phyloP scores from a whole-genome alignment of 2,888 invertebrate genomes.

The Dendrolimus houi region DNA sequence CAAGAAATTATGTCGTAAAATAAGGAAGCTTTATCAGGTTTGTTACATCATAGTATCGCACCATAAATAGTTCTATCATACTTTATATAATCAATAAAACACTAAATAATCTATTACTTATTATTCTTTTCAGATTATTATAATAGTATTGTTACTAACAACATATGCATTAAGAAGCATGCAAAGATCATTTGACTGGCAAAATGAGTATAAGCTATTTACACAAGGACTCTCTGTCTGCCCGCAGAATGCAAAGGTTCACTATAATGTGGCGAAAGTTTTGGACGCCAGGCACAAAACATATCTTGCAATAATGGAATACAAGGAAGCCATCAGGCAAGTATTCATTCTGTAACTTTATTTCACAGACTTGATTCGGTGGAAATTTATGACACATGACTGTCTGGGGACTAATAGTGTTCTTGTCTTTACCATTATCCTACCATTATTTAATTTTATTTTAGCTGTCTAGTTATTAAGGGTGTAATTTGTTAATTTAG shows the following conservation, averaged over 20 bases:
- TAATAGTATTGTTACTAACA: constrained; percentile 29
- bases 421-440: no score
- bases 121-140: constrained; percentile 18
- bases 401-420: no score
- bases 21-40: constrained; percentile 2
- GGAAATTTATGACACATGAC: no score
- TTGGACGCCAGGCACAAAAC: constrained; percentile 84
- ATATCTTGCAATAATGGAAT: constrained; percentile 84
- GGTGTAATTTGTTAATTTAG: no score
- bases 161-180: constrained; percentile 61
- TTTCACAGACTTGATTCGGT: no score
- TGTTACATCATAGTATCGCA: background rate
- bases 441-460: no score
- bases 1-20: constrained; percentile 28
- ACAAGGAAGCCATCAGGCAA: constrained; percentile 84
- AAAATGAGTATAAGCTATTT: constrained; percentile 86
- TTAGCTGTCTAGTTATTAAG: no score
- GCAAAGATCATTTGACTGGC: constrained; percentile 87
- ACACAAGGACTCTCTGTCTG: constrained; percentile 89
- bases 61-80: no score
- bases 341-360: background rate
- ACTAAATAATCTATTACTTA: no score
- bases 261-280: constrained; percentile 94
- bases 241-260: constrained; percentile 95
- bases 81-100: no score